These are phyloP conservation scores for Lanistes nyassanus DNA, from an alignment of 1,140 invertebrate species.

Conservation along the genomic window DNA sequence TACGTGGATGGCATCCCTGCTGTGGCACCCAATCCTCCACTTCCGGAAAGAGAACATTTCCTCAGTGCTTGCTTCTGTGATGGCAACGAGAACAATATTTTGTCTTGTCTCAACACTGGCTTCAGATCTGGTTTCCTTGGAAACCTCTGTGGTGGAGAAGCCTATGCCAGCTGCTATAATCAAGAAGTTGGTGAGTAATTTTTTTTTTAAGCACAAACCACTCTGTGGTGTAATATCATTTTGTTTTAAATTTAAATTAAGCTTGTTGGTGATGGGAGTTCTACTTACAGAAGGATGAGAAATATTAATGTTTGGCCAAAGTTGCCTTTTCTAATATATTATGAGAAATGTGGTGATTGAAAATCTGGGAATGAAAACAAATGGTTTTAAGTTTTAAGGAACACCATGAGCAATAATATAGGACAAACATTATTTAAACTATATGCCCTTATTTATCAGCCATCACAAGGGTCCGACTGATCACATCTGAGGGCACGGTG, in stretches of 20 bases:
- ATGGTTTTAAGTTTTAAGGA: not conserved
- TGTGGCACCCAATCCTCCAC: constrained; percentile 18
- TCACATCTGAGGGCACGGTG: constrained; percentile 16
- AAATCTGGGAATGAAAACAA: not conserved
- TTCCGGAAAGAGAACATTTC: constrained; percentile 26
- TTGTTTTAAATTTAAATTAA: not conserved
- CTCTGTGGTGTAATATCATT: not conserved
- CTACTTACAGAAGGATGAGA: not conserved
- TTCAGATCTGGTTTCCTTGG: constrained; percentile 41
- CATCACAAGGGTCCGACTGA: constrained; percentile 30
- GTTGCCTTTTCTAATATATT: not conserved
- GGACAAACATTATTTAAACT: too few relatives aligned
- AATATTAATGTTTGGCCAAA: not conserved
- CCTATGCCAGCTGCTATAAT: constrained; percentile 50
- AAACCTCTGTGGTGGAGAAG: constrained; percentile 43
- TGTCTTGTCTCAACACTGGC: constrained; percentile 52
- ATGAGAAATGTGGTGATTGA: not conserved
- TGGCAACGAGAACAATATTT: constrained; percentile 42
- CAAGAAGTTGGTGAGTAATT: constrained; percentile 43
- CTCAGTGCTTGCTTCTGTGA: constrained; percentile 51
- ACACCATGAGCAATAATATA: too few relatives aligned
- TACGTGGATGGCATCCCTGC: constrained; percentile 47
- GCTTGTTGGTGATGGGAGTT: not conserved
- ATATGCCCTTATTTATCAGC: constrained; percentile 20
- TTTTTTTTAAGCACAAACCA: not conserved